Evolutionary conservation across 2,888 invertebrate genomes (phyloP).

Genomic region (Endotricha flammealis): DNA sequence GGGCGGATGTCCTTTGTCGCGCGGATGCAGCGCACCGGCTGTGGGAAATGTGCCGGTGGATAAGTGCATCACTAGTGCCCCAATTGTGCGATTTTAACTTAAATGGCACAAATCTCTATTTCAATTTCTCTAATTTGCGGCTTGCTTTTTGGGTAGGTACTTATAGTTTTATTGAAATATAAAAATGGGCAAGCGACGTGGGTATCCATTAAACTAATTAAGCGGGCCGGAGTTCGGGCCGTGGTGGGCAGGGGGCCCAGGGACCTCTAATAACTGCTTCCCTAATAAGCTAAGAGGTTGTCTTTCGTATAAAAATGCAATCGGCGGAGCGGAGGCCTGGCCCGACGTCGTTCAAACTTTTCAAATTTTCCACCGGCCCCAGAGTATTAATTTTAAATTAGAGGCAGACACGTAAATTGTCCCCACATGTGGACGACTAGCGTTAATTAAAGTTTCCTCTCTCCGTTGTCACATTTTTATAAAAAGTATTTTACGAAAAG

Average conservation of each 20-base stretch:
- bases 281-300: constrained; percentile 75
- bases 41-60: constrained; percentile 68
- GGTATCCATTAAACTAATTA: constrained; percentile 73
- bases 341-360: constrained; percentile 72
- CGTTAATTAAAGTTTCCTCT: constrained; percentile 54
- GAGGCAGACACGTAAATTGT: constrained; percentile 56
- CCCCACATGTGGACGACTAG: constrained; percentile 53
- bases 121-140: constrained; percentile 49
- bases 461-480: constrained; percentile 27
- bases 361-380: constrained; percentile 70
- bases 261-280: constrained; percentile 66
- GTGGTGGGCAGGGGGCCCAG: constrained; percentile 58
- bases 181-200: constrained; percentile 43
- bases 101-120: constrained; percentile 50
- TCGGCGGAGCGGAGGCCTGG: constrained; percentile 55
- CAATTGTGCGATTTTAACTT: constrained; percentile 54
- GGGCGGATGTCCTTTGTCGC: constrained; percentile 73
- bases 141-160: constrained; percentile 36
- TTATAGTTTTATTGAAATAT: constrained; percentile 47
- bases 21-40: constrained; percentile 55
- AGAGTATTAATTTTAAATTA: constrained; percentile 72
- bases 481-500: constrained; percentile 14
- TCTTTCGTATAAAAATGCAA: constrained; percentile 74
- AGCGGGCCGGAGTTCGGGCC: constrained; percentile 51
- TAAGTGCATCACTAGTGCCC: constrained; percentile 64